Evolutionary conservation across 2,888 invertebrate species (phyloP).

Genomic region (Tubulanus polymorphus): DNA sequence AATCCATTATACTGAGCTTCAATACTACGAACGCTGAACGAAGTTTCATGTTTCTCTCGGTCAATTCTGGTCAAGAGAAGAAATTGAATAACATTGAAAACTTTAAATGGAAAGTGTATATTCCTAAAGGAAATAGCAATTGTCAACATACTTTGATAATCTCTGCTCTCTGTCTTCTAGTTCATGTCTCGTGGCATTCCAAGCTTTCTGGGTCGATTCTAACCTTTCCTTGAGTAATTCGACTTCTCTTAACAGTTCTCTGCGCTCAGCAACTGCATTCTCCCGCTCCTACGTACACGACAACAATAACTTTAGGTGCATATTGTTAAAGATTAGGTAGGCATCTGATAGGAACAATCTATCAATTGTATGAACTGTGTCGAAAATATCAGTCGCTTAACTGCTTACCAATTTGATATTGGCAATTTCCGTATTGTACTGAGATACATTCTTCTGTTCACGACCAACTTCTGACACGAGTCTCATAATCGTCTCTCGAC

Average conservation of each 20-base stretch:
- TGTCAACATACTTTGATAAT: too few relatives aligned
- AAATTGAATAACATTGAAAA: background rate
- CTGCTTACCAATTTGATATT: constrained; percentile 36
- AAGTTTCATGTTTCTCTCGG: constrained; percentile 21
- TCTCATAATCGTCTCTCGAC: constrained; percentile 52
- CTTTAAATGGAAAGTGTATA: background rate
- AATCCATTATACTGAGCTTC: constrained; percentile 33
- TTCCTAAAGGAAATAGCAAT: too few relatives aligned
- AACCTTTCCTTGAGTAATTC: constrained; percentile 36
- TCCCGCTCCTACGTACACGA: constrained; percentile 38
- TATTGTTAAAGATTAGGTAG: too few relatives aligned
- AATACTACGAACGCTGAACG: constrained; percentile 25
- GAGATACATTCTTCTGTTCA: constrained; percentile 40
- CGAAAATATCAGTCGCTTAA: too few relatives aligned
- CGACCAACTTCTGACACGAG: constrained; percentile 43
- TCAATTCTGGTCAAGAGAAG: background rate
- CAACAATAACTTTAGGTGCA: too few relatives aligned
- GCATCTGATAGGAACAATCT: too few relatives aligned
- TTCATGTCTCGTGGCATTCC: constrained; percentile 35
- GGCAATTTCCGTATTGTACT: constrained; percentile 38
- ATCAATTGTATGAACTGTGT: too few relatives aligned
- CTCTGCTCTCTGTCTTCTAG: constrained; percentile 32
- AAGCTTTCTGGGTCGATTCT: constrained; percentile 33
- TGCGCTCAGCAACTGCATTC: constrained; percentile 30
- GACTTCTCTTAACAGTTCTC: constrained; percentile 39